Evolutionary conservation across 2,888 invertebrate species (phyloP).

Genomic region (Lithophane socia): DNA sequence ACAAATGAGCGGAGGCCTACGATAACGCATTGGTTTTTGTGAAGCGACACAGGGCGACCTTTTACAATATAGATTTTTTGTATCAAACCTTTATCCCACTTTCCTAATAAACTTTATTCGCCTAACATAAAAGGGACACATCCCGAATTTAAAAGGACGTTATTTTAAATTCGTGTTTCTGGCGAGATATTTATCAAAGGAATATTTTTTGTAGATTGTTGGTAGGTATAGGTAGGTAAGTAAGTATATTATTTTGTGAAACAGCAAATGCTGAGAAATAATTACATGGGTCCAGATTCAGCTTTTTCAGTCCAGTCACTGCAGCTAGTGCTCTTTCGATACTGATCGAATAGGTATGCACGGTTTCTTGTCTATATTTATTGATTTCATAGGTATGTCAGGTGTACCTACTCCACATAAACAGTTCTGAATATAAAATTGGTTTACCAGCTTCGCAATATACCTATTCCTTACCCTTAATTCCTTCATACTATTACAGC

Average conservation of each 20-base stretch:
- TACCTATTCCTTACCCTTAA: slow-evolving; percentile 31
- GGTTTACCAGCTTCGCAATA: slow-evolving; percentile 29
- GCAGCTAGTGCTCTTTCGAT: background rate
- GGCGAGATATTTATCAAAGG: slow-evolving; percentile 25
- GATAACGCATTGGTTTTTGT: slow-evolving; percentile 85
- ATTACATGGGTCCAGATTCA: background rate
- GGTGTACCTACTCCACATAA: background rate
- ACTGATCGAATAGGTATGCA: background rate
- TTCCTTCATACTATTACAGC: slow-evolving; percentile 31
- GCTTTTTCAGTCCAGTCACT: background rate
- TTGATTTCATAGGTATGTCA: background rate
- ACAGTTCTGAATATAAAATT: slow-evolving; percentile 21
- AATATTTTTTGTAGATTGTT: slow-evolving; percentile 20
- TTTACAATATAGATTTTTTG: slow-evolving; percentile 86
- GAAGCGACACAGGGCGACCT: slow-evolving; percentile 87
- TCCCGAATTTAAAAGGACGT: slow-evolving; percentile 54
- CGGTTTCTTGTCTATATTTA: background rate
- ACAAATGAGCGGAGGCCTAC: slow-evolving; percentile 85
- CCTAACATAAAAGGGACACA: slow-evolving; percentile 72
- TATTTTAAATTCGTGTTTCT: slow-evolving; percentile 63
- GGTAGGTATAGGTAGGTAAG: background rate
- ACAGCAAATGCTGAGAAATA: background rate
- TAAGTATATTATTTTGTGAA: slow-evolving; percentile 11
- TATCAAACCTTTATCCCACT: slow-evolving; percentile 86
- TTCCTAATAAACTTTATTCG: slow-evolving; percentile 89